phyloP scores from a whole-genome alignment of 2,113 vertebrate genomes.

The Theristicus caerulescens region DNA sequence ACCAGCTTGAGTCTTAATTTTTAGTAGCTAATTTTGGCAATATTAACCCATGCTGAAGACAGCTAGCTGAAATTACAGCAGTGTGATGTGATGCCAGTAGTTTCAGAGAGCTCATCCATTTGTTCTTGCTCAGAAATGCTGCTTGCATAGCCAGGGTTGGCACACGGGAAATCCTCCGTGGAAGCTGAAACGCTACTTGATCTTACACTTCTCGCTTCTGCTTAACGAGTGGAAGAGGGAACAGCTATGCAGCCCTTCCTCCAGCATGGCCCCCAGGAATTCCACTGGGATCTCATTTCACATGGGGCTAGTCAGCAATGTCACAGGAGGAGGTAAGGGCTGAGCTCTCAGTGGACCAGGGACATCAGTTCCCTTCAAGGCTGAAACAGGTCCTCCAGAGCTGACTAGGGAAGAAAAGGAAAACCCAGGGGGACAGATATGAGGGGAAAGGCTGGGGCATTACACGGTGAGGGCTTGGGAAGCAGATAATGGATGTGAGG shows the following conservation, averaged over 20 bases:
- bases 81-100: not conserved
- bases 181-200: not conserved
- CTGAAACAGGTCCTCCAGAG: not conserved
- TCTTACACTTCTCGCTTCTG: not conserved
- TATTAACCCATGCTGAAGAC: not conserved
- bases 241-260: not conserved
- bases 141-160: not conserved
- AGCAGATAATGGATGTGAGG: not conserved
- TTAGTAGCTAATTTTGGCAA: not conserved
- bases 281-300: not conserved
- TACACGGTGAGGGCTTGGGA: not conserved
- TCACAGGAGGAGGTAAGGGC: not conserved
- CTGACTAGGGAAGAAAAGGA: not conserved
- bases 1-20: not conserved
- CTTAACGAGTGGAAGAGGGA: not conserved
- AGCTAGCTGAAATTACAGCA: not conserved
- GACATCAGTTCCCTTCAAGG: not conserved
- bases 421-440: not conserved
- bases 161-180: rapidly evolving
- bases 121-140: not conserved
- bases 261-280: not conserved
- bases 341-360: not conserved
- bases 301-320: not conserved
- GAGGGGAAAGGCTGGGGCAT: not conserved
- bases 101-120: not conserved